Evolutionary conservation across 2,888 invertebrate genomes (phyloP), one percentile per base, ranked within the genome.

Genomic region (Minunthozetes semirufus): DNA sequence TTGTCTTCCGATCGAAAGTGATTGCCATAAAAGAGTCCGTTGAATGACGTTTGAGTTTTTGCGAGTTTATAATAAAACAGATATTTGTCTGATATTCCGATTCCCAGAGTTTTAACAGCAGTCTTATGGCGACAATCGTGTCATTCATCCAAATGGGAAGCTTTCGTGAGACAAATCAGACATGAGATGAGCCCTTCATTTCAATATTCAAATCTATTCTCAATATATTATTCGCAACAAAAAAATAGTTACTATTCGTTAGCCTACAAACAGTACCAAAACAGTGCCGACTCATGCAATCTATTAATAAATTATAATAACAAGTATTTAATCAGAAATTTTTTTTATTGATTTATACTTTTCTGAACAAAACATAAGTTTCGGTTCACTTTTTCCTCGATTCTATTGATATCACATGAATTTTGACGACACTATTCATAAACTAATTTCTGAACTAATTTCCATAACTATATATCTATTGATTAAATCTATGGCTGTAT

Each of bases 121-220:
- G 42, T 42, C 42, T 42, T 42, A 42, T 42, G 11, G 25, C 4
- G 56, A 56, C 56, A 56, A 56, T 56, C 25, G 22, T 25, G 22
- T 56, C 22, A 61, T 29, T 61, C 61, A 61, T n/a, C 22, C 8
- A 29, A 61, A 27, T 29, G 17, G 19, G 27, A 17, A 27, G 61
- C 29, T 59, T 59, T 59, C 59, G 33, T 61, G 61, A 61, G 61
- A 61, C 61, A 61, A 61, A 61, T 61, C 61, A 61, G 61, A 29
- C 17, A 61, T 61, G 33, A 61, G 61, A 29, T 29, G 22, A 61
- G 29, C 61, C 61, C 29, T 33, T 29, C 15, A 61, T 61, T 33
- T 61, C 25, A 61, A 29, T 61, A 33, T 17, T 5, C 2, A 61
- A 29, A 29, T 13, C 17, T 1, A 15, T 61, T 13, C 22, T 22